Base-by-base conservation (phyloP, 2,797 vertebrate species). In the Tiaroga cobitis region DNA sequence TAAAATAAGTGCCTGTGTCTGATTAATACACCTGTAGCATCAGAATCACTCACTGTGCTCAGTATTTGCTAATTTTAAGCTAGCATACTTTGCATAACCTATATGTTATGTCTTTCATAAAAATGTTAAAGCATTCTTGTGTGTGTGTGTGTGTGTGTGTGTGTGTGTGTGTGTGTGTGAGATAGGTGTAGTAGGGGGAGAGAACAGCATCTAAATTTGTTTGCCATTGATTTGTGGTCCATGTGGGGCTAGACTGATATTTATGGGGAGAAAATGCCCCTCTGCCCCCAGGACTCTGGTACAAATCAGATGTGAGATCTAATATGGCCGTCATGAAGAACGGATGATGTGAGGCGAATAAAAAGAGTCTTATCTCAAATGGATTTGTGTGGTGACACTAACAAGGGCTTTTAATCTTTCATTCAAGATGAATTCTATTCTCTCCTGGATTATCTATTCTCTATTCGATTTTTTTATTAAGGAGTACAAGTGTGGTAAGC, bases 181-280 rank as follows among this genome's bases (percentile, higher is more conserved):
- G 78, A 65, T 74, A 61, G 74, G 19, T 16, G 5, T 16, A 76
- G 68, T 81, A 81, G 82, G 29, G 41, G 61, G 54, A 84, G 69
- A 86, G 75, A 82, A 87, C 81, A 61, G 79, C 19, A 77, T 87
- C 85, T 85, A 78, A 78, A 90, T 90, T 88, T 88, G 89, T 89
- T 88, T 86, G 85, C 81, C 86, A 81, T 89, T 93, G 93, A 94
- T 93, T 91, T 93, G 90, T 92, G 91, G 92, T 90, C 91, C 92
- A 89, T 89, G 89, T 91, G 86, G 92, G 92, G 91, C 92, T 90
- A 86, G 90, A 90, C 88, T 89, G 93, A 94, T 94, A 95, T 95
- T 95, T 95, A 95, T 94, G 92, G 92, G 92, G 90, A 93, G 93
- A 94, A 93, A 94, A 95, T 94, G 92, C 92, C 94, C 91, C 18